Evolutionary conservation across 2,888 invertebrate genomes (phyloP).

Genomic region (Cartodere bifasciata): DNA sequence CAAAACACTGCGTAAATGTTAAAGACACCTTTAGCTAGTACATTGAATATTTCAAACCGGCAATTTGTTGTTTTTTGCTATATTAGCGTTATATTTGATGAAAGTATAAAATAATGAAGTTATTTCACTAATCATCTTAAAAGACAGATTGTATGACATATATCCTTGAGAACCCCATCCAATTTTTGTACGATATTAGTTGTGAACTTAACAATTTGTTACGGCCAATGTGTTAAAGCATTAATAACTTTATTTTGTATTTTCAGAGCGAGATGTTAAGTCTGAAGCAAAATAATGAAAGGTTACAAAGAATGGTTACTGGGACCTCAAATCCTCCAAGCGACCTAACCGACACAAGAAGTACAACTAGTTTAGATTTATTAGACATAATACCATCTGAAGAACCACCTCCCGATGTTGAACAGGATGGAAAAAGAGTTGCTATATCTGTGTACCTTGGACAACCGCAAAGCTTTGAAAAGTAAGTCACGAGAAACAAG

Average conservation of each 20-base stretch:
- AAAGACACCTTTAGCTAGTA: too few species aligned
- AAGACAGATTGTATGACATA: too few species aligned
- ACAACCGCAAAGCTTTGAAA: slow-evolving; percentile 61
- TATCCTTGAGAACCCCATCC: too few species aligned
- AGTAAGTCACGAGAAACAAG: slow-evolving; percentile 23
- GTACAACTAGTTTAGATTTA: slow-evolving; percentile 30
- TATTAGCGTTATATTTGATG: too few species aligned
- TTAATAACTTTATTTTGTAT: slow-evolving; percentile 17
- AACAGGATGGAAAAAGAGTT: slow-evolving; percentile 71
- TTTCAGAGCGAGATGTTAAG: slow-evolving; percentile 89
- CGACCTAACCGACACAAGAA: slow-evolving; percentile 26
- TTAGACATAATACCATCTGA: slow-evolving; percentile 31
- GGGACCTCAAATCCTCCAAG: slow-evolving; percentile 26
- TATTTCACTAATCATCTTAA: too few species aligned
- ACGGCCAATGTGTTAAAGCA: too few species aligned
- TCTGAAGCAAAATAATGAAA: slow-evolving; percentile 91
- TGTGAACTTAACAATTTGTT: too few species aligned
- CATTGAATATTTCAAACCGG: too few species aligned
- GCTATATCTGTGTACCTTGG: slow-evolving; percentile 81
- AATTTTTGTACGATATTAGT: too few species aligned
- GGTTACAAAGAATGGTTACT: slow-evolving; percentile 73
- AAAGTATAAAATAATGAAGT: too few species aligned
- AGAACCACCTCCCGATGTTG: slow-evolving; percentile 30
- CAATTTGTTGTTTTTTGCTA: too few species aligned
- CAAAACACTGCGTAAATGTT: too few species aligned